phyloP scores from a whole-genome alignment of 2,113 vertebrate species.

The Nothocercus julius region DNA sequence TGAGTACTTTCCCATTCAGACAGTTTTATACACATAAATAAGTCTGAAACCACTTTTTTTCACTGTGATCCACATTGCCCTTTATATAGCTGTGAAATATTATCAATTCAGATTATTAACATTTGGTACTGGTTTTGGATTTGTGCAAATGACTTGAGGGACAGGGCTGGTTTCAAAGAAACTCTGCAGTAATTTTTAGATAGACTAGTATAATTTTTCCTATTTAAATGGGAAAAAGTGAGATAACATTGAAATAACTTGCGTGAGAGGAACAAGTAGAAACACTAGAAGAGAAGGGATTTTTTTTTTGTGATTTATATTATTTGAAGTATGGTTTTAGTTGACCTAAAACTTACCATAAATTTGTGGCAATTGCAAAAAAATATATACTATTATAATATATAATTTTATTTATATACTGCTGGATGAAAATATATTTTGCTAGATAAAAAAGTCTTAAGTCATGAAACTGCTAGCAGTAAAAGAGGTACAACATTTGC shows the following conservation, averaged over 20 bases:
- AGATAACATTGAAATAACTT: neutral
- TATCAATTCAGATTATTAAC: slow-evolving; percentile 14
- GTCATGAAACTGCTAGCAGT: neutral
- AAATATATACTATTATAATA: neutral
- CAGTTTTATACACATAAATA: neutral
- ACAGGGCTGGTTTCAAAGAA: neutral
- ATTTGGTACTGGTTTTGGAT: neutral
- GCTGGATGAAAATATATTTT: too few relatives aligned
- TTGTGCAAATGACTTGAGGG: neutral
- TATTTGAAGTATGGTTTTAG: neutral
- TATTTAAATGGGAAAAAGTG: neutral
- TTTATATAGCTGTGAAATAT: neutral
- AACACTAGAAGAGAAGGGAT: neutral
- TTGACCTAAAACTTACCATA: neutral
- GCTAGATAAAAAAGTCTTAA: neutral
- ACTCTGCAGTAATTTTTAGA: neutral
- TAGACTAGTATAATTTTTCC: neutral
- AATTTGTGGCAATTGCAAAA: neutral
- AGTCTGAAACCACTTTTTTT: neutral
- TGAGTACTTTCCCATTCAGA: neutral
- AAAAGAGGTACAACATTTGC: neutral
- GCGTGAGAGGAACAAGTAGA: neutral
- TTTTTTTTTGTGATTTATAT: neutral
- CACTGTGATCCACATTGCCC: neutral
- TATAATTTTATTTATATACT: too few relatives aligned